Percentiles rank a stretch among this genome's conserved stretches.
Evolutionary conservation across 1,140 invertebrate species (phyloP).

Genomic region (Hycleus cichorii): DNA sequence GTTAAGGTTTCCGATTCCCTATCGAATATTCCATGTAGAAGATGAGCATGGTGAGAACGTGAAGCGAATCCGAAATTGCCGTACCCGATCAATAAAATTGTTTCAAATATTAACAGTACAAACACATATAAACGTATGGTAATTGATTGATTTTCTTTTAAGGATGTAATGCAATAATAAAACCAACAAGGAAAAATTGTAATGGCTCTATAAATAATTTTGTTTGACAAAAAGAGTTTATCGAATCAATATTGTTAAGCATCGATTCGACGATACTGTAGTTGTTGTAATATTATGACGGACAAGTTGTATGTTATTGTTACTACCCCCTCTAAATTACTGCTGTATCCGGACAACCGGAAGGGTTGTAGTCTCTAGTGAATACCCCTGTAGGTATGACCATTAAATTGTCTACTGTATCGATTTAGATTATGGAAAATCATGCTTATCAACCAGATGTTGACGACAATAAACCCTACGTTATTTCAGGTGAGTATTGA

Average conservation of each 20-base stretch:
- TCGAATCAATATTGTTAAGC: conserved; percentile 4
- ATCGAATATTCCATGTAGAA: too few relatives aligned
- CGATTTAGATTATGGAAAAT: conserved; percentile 16
- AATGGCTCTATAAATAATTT: too few relatives aligned
- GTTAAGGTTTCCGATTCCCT: too few relatives aligned
- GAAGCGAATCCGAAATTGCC: too few relatives aligned
- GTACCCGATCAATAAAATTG: too few relatives aligned
- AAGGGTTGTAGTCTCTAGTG: too few relatives aligned
- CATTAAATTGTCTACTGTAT: neutral
- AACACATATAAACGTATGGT: too few relatives aligned
- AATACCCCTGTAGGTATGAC: neutral
- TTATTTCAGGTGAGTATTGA: conserved; percentile 20
- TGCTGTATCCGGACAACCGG: neutral
- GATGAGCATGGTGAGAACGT: too few relatives aligned
- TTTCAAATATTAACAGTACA: too few relatives aligned
- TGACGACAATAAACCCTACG: conserved; percentile 15
- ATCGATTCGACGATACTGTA: neutral
- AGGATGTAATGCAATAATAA: too few relatives aligned
- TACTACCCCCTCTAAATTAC: neutral
- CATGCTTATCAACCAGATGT: conserved; percentile 19
- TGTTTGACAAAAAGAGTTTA: conserved; percentile 4
- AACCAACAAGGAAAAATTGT: too few relatives aligned
- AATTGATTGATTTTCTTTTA: too few relatives aligned
- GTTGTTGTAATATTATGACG: neutral
- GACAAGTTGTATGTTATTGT: neutral